These are phyloP conservation scores for Scaptomyza hsui DNA, from an alignment of 1,140 invertebrate species.

Conservation along the genomic window DNA sequence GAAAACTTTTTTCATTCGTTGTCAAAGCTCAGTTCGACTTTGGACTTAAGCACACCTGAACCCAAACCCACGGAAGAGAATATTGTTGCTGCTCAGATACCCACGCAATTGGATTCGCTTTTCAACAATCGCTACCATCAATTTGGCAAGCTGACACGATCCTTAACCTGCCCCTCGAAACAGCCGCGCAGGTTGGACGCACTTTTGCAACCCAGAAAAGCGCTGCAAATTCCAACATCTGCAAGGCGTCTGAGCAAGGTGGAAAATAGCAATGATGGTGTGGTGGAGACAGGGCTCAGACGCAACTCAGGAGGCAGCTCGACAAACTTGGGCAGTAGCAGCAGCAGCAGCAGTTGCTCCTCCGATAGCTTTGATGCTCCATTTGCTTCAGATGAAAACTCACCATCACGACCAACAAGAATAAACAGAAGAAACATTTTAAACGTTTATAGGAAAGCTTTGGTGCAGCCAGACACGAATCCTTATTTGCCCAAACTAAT, in stretches of 20 bases:
- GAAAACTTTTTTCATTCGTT: too few species aligned
- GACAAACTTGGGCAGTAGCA: background rate
- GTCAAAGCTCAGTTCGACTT: too few species aligned
- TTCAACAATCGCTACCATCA: background rate
- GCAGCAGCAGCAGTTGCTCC: slow-evolving; percentile 11
- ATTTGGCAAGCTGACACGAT: too few species aligned
- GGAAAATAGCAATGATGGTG: background rate
- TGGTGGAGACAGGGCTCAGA: slow-evolving; percentile 23
- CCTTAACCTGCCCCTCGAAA: background rate
- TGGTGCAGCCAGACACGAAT: background rate
- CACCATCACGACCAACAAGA: too few species aligned
- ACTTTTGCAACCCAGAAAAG: background rate
- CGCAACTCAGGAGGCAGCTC: background rate
- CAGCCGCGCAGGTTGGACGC: slow-evolving; percentile 6
- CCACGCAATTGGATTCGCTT: background rate
- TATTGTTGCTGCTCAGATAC: background rate
- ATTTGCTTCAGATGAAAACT: background rate
- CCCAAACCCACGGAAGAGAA: too few species aligned
- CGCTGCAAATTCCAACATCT: slow-evolving; percentile 2
- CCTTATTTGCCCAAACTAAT: background rate
- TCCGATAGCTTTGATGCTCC: slow-evolving; percentile 4
- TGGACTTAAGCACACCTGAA: too few species aligned
- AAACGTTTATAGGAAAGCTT: background rate
- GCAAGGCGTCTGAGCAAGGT: slow-evolving; percentile 26
- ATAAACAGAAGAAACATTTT: background rate